Percentiles rank a stretch among this genome's conserved stretches.
Evolutionary conservation across 2,888 invertebrate species (phyloP).

Genomic region (Drosophila nigricruria): DNA sequence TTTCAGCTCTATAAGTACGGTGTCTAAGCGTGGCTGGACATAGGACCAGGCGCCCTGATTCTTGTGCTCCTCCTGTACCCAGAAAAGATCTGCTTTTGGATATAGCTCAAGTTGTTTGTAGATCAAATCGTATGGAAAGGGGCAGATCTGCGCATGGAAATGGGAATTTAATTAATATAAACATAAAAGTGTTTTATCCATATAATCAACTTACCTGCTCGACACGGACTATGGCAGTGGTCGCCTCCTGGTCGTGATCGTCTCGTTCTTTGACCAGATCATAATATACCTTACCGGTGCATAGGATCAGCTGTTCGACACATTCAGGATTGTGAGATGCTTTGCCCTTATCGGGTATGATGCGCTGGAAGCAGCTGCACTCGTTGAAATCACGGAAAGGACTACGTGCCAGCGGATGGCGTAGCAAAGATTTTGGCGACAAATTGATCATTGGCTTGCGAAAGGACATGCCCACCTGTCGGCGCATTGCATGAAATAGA

Average conservation of each 20-base stretch:
- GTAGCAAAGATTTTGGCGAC: slow-evolving; percentile 97
- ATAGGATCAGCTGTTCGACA: slow-evolving; percentile 91
- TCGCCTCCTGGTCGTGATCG: slow-evolving; percentile 88
- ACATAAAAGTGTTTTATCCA: neutral
- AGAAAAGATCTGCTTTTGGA: slow-evolving; percentile 89
- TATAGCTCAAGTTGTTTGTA: slow-evolving; percentile 89
- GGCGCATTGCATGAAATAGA: slow-evolving; percentile 96
- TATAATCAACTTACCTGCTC: slow-evolving; percentile 88
- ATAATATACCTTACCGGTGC: slow-evolving; percentile 93
- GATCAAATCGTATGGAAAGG: slow-evolving; percentile 93
- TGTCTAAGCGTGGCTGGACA: slow-evolving; percentile 89
- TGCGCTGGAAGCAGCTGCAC: slow-evolving; percentile 90
- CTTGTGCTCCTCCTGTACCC: slow-evolving; percentile 95
- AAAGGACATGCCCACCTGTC: slow-evolving; percentile 97
- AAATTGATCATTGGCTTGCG: slow-evolving; percentile 98
- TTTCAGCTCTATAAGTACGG: slow-evolving; percentile 86
- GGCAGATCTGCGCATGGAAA: slow-evolving; percentile 85
- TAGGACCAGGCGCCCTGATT: slow-evolving; percentile 93
- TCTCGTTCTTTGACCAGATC: slow-evolving; percentile 90
- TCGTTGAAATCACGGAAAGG: slow-evolving; percentile 96
- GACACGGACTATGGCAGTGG: slow-evolving; percentile 92
- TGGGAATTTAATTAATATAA: neutral
- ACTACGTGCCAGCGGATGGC: slow-evolving; percentile 97
- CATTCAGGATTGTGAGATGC: slow-evolving; percentile 86
- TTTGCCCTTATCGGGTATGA: slow-evolving; percentile 87